Conservation (phyloP, 2,888 invertebrate species). For the Melanophora roralis region DNA sequence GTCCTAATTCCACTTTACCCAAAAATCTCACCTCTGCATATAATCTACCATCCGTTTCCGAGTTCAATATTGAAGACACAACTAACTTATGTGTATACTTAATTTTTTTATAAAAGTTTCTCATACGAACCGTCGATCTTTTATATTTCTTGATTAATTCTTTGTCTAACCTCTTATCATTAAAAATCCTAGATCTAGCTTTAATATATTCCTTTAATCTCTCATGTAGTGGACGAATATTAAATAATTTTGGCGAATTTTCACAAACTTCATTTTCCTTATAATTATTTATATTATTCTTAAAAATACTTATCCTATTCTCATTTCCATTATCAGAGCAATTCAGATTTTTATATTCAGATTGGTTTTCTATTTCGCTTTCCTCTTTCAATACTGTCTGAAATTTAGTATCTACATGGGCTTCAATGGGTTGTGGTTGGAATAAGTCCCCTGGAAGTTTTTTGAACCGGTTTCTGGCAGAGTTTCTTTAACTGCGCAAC, state of each 20-base stretch:
- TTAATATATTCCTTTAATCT: background rate
- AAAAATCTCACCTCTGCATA: slow-evolving; percentile 23
- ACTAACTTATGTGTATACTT: background rate
- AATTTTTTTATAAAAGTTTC: slow-evolving; percentile 7
- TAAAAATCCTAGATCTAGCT: background rate
- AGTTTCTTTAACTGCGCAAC: background rate
- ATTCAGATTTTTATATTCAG: background rate
- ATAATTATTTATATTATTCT: background rate
- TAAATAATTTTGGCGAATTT: background rate
- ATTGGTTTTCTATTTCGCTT: background rate
- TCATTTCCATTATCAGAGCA: background rate
- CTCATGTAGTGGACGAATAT: slow-evolving; percentile 4
- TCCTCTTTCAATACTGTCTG: background rate
- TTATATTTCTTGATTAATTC: background rate
- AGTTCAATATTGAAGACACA: background rate
- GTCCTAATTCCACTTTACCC: background rate
- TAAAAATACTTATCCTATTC: background rate
- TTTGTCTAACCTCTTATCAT: background rate
- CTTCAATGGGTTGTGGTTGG: background rate
- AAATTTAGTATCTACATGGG: background rate
- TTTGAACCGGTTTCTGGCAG: background rate
- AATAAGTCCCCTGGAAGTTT: background rate
- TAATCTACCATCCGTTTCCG: background rate
- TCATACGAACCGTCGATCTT: slow-evolving; percentile 11
- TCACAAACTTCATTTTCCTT: too few species aligned